phyloP scores from a whole-genome alignment of 2,797 vertebrate species.

The Pogonophryne albipinna region DNA sequence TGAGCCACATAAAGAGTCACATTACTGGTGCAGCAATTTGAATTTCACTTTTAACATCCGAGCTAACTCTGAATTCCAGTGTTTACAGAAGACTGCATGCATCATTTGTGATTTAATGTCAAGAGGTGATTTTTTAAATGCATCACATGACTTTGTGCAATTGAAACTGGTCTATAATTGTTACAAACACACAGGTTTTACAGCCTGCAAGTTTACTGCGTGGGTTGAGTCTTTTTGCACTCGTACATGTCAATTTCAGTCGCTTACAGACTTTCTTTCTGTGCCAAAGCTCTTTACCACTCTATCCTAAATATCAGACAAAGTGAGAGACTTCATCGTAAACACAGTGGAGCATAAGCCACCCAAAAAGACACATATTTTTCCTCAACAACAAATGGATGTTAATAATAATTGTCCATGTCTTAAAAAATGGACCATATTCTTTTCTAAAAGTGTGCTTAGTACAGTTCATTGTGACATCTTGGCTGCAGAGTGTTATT shows the following conservation, averaged over 20 bases:
- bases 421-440: no score
- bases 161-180: neutral
- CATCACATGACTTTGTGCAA: neutral
- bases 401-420: no score
- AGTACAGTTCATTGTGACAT: neutral
- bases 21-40: conserved; percentile 9
- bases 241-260: neutral
- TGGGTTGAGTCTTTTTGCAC: neutral
- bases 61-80: no score
- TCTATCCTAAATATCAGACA: neutral
- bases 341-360: neutral
- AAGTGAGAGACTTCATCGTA: neutral
- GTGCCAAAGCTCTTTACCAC: neutral
- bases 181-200: neutral
- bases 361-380: neutral
- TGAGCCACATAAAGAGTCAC: neutral
- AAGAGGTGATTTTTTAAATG: neutral
- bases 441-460: no score
- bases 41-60: neutral
- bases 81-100: no score
- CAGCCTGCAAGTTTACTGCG: neutral
- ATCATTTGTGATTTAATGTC: no score
- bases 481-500: conserved; percentile 18
- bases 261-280: neutral
- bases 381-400: neutral